Percentiles rank a stretch among this genome's conserved stretches.
Evolutionary conservation across 2,888 invertebrate species (phyloP).

Genomic region (Melipona beecheii): DNA sequence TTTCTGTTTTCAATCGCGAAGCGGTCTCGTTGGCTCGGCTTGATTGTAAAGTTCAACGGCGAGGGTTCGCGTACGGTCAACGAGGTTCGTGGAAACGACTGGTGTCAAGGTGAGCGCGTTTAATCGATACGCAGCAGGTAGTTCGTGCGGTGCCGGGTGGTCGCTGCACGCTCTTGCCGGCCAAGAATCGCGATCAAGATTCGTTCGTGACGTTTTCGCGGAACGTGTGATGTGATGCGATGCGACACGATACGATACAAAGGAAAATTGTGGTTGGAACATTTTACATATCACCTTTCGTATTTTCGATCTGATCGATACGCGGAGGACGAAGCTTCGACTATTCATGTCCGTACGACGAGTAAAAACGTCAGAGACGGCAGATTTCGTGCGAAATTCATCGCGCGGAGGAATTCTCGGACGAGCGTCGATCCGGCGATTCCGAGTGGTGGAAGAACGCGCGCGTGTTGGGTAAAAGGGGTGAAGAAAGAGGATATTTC

Average conservation of each 20-base stretch:
- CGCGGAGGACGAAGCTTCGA: no score
- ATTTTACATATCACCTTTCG: no score
- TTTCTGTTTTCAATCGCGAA: not conserved
- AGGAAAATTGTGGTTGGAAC: not conserved
- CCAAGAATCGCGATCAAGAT: constrained; percentile 58
- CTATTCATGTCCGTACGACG: no score
- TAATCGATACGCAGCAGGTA: constrained; percentile 77
- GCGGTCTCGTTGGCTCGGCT: not conserved
- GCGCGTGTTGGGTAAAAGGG: not conserved
- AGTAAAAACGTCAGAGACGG: no score
- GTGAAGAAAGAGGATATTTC: constrained; percentile 19
- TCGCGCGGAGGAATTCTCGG: not conserved
- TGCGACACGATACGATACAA: no score
- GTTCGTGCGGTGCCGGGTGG: constrained; percentile 75
- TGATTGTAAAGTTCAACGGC: constrained; percentile 39
- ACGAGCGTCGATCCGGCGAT: not conserved
- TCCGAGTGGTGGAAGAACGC: not conserved
- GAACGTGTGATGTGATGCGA: not conserved
- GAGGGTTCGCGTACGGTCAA: constrained; percentile 38
- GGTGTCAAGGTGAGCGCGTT: constrained; percentile 76
- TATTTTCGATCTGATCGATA: not conserved
- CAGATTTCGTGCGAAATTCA: no score
- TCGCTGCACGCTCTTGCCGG: constrained; percentile 59
- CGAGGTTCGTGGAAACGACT: constrained; percentile 55
- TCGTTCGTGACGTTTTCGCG: not conserved